Evolutionary conservation across 2,113 vertebrate species (phyloP).

Genomic region (Chroicocephalus ridibundus): DNA sequence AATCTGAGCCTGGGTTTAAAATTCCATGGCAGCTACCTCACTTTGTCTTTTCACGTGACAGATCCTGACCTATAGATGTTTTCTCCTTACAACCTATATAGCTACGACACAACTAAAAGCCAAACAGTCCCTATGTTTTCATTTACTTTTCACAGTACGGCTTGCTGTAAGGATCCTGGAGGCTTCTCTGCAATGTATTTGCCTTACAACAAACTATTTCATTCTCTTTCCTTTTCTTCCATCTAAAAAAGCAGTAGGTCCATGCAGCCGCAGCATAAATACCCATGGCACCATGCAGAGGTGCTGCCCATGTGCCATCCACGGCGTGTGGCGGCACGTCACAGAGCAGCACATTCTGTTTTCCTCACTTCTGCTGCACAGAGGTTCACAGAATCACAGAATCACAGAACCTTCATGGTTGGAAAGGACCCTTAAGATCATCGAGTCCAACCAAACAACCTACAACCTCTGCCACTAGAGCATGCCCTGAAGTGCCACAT

Average conservation of each 20-base stretch:
- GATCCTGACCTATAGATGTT: not conserved
- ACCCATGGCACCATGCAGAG: rapidly evolving
- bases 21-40: not conserved
- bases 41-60: not conserved
- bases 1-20: not conserved
- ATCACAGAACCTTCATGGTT: no score
- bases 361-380: not conserved
- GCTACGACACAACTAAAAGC: not conserved
- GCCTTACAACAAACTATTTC: not conserved
- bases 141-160: not conserved
- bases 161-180: not conserved
- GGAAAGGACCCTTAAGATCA: no score
- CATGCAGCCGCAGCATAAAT: not conserved
- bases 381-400: not conserved
- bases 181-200: not conserved
- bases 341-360: not conserved
- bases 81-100: not conserved
- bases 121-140: not conserved
- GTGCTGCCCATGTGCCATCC: not conserved
- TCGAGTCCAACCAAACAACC: no score
- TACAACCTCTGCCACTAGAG: no score
- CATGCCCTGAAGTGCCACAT: no score
- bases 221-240: not conserved
- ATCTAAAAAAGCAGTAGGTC: not conserved
- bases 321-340: rapidly evolving